Evolutionary conservation across 92 coral and sea anemone genomes (phyloP).

Genomic region (Plumapathes pennacea): DNA sequence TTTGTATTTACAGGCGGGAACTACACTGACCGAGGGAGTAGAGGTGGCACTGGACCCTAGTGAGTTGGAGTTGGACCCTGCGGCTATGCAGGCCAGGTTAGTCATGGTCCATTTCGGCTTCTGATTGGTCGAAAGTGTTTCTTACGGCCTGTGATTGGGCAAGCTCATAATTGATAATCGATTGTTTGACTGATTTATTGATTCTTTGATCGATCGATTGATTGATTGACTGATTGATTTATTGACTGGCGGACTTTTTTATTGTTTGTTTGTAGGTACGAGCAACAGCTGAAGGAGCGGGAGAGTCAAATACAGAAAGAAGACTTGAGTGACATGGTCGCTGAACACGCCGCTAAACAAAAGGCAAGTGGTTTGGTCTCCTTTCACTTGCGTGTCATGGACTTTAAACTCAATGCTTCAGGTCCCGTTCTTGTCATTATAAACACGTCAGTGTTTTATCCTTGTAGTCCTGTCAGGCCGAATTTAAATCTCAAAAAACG

Average conservation of each 20-base stretch:
- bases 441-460: too few species aligned
- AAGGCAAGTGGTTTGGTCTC: conserved; percentile 78
- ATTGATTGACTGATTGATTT: not conserved
- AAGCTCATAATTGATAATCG: too few species aligned
- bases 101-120: not conserved
- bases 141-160: too few species aligned
- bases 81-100: conserved; percentile 99
- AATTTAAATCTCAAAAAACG: too few species aligned
- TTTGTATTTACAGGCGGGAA: conserved; percentile 61
- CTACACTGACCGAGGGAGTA: conserved; percentile 85
- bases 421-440: too few species aligned
- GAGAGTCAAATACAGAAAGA: conserved; percentile 90
- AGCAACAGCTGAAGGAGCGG: conserved; percentile 89
- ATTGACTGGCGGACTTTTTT: not conserved
- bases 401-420: too few species aligned
- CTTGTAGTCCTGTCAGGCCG: too few species aligned
- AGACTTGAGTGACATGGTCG: conserved; percentile 99
- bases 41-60: conserved; percentile 99
- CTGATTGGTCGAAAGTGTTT: too few species aligned
- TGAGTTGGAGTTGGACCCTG: conserved; percentile 95
- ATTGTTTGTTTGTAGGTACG: conserved; percentile 60
- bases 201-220: not conserved
- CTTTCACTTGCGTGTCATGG: too few species aligned
- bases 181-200: not conserved
- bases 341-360: conserved; percentile 98